These are phyloP conservation scores for Graptemys geographica DNA, from an alignment of 2,797 vertebrate species.

Conservation along the genomic window DNA sequence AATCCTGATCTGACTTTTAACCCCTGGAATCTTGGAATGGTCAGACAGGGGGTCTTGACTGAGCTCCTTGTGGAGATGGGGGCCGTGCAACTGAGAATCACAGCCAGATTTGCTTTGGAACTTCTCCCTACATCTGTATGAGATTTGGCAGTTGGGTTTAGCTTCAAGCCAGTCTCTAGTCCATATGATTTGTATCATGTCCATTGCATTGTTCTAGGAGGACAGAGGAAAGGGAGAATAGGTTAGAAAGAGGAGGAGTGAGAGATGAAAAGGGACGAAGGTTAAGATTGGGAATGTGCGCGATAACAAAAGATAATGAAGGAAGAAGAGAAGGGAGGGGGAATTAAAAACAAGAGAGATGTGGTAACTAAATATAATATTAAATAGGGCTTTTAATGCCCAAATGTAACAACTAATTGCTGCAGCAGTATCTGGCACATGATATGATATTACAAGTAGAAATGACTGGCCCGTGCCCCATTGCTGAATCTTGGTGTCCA, in stretches of 20 bases:
- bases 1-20: neutral
- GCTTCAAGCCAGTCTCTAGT: neutral
- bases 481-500: neutral
- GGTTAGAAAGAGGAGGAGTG: neutral
- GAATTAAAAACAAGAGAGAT: neutral
- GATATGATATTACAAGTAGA: neutral
- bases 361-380: neutral
- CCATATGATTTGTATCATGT: neutral
- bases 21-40: rapidly evolving
- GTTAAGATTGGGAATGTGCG: neutral
- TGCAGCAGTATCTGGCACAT: neutral
- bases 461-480: too few relatives aligned
- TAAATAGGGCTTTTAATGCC: neutral
- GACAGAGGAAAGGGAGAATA: neutral
- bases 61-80: neutral
- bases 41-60: neutral
- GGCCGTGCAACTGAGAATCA: neutral
- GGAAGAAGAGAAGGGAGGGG: neutral
- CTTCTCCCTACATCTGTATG: neutral
- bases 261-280: neutral
- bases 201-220: neutral
- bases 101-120: neutral
- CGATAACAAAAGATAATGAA: neutral
- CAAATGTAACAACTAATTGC: neutral
- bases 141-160: neutral